Evolutionary conservation across 2,113 vertebrate genomes (phyloP), one percentile per base, ranked within the genome.

Genomic region (Phyllostomus discolor): DNA sequence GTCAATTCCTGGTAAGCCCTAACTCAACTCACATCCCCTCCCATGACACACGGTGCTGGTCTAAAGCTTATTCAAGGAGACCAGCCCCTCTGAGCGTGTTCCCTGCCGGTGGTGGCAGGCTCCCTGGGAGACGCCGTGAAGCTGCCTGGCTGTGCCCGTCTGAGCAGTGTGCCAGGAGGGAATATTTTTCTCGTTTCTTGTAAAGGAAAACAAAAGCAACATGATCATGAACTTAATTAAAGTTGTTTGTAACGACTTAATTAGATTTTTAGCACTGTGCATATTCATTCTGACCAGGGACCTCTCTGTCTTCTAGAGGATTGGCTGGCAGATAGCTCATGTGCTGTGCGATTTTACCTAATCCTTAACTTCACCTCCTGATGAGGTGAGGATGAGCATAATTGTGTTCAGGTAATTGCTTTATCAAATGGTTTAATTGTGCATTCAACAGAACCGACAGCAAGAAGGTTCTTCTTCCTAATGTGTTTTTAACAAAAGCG

Each of bases 381-480:
- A 97, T 97, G 97, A 97, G 97, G 97, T 95, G 95, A 98, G 93
- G 97, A 81, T 97, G 97, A 90, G 95, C 97, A 93, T 96, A 26
- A 7, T 95, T 88, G 16, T 98, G 97, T 97, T 98, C 98, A 98
- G 97, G 97, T 98, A 98, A 99, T 98, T 98, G 98, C 97, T 98
- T 98, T 98, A 98, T 98, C 98, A 98, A 98, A 96, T 84, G 95
- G 80, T 93, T 98, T 98, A 98, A 98, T 97, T 99, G 98, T 98
- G 95, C 97, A 97, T 98, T 96, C 97, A 97, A 96, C 89, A 98
- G 97, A 98, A 97, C 41, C 88, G 97, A 98, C 97, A 98, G 96
- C 96, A 97, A 97, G 97, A 90, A 97, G 96, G 96, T 97, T 98
- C 97, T 96, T 98, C 89, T 98, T 98, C 95, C 96, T 97, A 98